phyloP scores from a whole-genome alignment of 2,888 invertebrate genomes.

The Odontocolon sp. region DNA sequence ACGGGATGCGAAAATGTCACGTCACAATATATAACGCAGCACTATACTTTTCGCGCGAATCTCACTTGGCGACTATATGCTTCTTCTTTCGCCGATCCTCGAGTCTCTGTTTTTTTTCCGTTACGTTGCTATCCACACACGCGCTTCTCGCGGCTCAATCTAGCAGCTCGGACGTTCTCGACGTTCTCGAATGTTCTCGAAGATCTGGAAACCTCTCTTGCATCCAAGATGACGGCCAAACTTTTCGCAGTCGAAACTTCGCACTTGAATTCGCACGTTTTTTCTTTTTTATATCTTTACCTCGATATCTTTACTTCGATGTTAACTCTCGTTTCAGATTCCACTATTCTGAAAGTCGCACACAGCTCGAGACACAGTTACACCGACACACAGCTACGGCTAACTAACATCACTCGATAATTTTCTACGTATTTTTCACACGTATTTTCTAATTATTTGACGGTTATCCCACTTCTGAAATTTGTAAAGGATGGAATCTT shows the following conservation, averaged over 20 bases:
- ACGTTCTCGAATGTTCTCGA: neutral
- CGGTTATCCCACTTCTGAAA: conserved; percentile 13
- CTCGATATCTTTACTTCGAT: neutral
- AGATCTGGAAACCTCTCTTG: neutral
- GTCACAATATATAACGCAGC: too few relatives aligned
- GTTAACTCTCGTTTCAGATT: neutral
- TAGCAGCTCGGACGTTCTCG: neutral
- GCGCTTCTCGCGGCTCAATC: neutral
- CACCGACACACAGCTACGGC: conserved; percentile 5
- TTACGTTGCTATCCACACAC: neutral
- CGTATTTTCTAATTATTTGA: neutral
- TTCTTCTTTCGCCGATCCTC: too few relatives aligned
- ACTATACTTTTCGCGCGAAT: too few relatives aligned
- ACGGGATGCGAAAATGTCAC: too few relatives aligned
- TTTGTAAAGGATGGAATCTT: neutral
- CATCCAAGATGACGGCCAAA: neutral
- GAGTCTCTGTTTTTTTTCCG: too few relatives aligned
- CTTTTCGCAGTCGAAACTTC: neutral
- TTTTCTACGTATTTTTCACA: neutral
- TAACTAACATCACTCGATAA: neutral
- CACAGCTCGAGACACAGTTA: neutral
- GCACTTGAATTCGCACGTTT: neutral
- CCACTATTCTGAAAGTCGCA: neutral
- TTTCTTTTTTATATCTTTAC: neutral
- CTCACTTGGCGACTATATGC: too few relatives aligned